phyloP scores from a whole-genome alignment of 2,888 invertebrate genomes.

The Cybosia mesomella region DNA sequence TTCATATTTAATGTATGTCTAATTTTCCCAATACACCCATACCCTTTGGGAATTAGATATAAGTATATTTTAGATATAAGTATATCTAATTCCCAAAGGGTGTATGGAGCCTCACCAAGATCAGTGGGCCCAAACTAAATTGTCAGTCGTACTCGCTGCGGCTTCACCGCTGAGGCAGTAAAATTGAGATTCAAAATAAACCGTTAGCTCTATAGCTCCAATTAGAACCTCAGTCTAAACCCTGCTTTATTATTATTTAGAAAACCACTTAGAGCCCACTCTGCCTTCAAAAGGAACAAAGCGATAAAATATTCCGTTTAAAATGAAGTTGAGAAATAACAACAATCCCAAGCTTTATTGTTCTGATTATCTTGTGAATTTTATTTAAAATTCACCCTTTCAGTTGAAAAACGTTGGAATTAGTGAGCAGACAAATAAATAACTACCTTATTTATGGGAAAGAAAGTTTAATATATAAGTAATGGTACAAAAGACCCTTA shows the following conservation, averaged over 20 bases:
- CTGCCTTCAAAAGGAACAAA: constrained; percentile 35
- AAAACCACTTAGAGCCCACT: constrained; percentile 56
- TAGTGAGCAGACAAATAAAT: not conserved
- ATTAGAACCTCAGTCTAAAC: not conserved
- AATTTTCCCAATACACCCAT: too few relatives aligned
- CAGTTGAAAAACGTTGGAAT: not conserved
- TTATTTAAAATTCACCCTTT: constrained; percentile 47
- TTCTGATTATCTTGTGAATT: constrained; percentile 66
- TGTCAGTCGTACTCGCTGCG: not conserved
- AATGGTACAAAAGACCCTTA: not conserved
- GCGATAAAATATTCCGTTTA: constrained; percentile 62
- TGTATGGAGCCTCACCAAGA: too few relatives aligned
- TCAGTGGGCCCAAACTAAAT: too few relatives aligned
- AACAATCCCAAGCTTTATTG: constrained; percentile 60
- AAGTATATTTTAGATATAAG: too few relatives aligned
- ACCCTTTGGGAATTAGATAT: too few relatives aligned
- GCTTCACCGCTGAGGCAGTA: too few relatives aligned
- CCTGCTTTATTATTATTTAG: constrained; percentile 46
- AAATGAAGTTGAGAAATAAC: constrained; percentile 50
- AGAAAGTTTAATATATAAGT: not conserved
- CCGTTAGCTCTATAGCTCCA: not conserved
- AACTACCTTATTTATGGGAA: constrained; percentile 1
- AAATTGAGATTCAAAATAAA: too few relatives aligned
- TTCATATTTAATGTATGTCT: too few relatives aligned
- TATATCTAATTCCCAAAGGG: too few relatives aligned